Conservation (phyloP, 2,888 invertebrate species). For the Amiota minor region DNA sequence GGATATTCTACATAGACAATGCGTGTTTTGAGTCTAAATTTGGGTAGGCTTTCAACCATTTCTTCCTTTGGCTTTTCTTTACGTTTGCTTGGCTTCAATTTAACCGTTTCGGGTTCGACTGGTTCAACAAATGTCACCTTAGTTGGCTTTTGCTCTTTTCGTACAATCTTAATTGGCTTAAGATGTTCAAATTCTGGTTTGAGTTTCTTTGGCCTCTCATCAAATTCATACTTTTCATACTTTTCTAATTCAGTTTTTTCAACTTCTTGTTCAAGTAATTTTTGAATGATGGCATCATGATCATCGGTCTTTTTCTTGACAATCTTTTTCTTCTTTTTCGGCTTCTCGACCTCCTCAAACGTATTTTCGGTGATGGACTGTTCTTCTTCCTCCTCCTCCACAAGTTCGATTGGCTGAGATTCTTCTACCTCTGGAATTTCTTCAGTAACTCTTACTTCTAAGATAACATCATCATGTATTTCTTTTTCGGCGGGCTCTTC, state of each 20-base stretch:
- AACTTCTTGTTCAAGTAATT: conserved; percentile 70
- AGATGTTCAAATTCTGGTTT: conserved; percentile 65
- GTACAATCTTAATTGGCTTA: conserved; percentile 77
- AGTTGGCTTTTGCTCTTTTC: conserved; percentile 78
- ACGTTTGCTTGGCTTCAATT: conserved; percentile 76
- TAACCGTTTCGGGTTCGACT: conserved; percentile 78
- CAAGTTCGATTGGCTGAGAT: conserved; percentile 64
- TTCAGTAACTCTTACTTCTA: conserved; percentile 66
- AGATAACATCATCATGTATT: conserved; percentile 66
- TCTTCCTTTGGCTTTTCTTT: conserved; percentile 74
- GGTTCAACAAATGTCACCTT: conserved; percentile 78
- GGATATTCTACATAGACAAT: conserved; percentile 80
- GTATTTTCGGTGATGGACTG: conserved; percentile 47
- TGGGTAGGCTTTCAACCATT: conserved; percentile 78
- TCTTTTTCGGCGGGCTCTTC: conserved; percentile 70
- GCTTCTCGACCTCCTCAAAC: conserved; percentile 54
- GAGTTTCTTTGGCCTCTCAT: conserved; percentile 64
- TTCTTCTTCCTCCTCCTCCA: conserved; percentile 67
- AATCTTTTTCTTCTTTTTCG: conserved; percentile 66
- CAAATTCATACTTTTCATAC: conserved; percentile 73
- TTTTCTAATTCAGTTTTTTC: conserved; percentile 74
- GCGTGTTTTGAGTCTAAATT: conserved; percentile 80
- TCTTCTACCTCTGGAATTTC: conserved; percentile 59
- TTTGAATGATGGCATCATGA: conserved; percentile 70
- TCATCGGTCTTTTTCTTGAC: conserved; percentile 70